phyloP scores from a whole-genome alignment of 2,888 invertebrate species.

The Hirudinaria manillensis region DNA sequence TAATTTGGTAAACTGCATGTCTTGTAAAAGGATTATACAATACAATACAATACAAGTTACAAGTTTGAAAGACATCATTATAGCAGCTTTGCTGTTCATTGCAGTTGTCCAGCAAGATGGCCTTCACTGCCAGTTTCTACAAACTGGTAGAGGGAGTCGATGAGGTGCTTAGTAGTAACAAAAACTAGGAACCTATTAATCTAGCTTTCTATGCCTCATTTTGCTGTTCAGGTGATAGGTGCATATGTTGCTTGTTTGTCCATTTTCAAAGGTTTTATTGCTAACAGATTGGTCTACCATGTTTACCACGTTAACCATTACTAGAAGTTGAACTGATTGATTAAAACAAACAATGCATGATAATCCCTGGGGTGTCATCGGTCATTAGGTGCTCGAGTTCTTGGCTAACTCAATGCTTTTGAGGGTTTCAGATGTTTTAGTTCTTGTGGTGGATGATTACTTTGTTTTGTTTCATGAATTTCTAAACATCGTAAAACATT shows the following conservation, averaged over 20 bases:
- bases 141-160: conserved; percentile 30
- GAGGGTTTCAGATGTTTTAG: not conserved
- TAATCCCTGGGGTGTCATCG: conserved; percentile 1
- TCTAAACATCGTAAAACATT: not conserved
- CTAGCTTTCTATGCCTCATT: conserved; percentile 1
- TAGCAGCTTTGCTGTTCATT: not conserved
- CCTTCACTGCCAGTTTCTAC: conserved; percentile 22
- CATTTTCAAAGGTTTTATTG: not conserved
- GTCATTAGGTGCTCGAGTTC: not conserved
- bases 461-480: not conserved
- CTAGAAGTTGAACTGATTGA: too few species aligned
- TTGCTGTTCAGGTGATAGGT: not conserved
- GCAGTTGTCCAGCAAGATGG: conserved; percentile 31
- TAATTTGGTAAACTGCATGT: too few species aligned
- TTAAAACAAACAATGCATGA: not conserved
- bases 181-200: not conserved
- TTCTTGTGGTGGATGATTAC: not conserved
- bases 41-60: too few species aligned
- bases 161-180: conserved; percentile 24
- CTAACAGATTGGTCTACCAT: too few species aligned
- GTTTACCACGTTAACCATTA: too few species aligned
- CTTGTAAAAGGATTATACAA: too few species aligned
- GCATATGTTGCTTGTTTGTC: conserved; percentile 1
- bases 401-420: not conserved
- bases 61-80: not conserved